Conservation (phyloP, 2,888 invertebrate genomes). For the Cryptus viduatorius region DNA sequence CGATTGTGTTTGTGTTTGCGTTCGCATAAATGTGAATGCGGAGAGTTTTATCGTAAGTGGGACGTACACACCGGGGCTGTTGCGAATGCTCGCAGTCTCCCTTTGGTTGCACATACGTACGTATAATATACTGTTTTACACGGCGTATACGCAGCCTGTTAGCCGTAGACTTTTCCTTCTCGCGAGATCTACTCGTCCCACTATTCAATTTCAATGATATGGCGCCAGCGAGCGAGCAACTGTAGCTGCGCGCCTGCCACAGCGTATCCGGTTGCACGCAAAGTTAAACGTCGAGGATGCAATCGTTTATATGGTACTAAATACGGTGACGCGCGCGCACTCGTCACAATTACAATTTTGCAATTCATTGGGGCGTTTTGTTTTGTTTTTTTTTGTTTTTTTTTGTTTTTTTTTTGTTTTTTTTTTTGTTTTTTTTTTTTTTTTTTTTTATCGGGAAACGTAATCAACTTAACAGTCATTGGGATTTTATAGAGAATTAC, state of each 20-base stretch:
- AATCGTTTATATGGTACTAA: slow-evolving; percentile 46
- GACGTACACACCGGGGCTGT: slow-evolving; percentile 47
- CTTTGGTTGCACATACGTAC: slow-evolving; percentile 3
- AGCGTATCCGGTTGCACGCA: slow-evolving; percentile 59
- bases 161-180: slow-evolving; percentile 47
- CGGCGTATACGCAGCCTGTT: slow-evolving; percentile 22
- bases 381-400: background rate
- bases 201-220: slow-evolving; percentile 64
- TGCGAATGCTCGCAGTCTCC: slow-evolving; percentile 25
- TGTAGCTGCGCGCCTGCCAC: slow-evolving; percentile 4
- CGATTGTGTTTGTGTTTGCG: background rate
- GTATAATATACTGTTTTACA: slow-evolving; percentile 21
- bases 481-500: background rate
- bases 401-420: background rate
- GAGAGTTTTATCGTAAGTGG: slow-evolving; percentile 64
- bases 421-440: background rate
- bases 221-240: slow-evolving; percentile 56
- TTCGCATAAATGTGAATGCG: slow-evolving; percentile 36
- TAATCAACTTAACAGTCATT: background rate
- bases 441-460: background rate
- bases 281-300: slow-evolving; percentile 47
- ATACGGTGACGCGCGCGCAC: slow-evolving; percentile 37
- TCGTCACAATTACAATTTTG: slow-evolving; percentile 30
- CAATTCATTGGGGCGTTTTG: slow-evolving; percentile 1
- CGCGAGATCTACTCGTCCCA: slow-evolving; percentile 64